A percentile compares a stretch with the other conserved stretches of the same genome.
Conservation (phyloP, 2,888 invertebrate genomes). For the Eremobia ochroleuca region DNA sequence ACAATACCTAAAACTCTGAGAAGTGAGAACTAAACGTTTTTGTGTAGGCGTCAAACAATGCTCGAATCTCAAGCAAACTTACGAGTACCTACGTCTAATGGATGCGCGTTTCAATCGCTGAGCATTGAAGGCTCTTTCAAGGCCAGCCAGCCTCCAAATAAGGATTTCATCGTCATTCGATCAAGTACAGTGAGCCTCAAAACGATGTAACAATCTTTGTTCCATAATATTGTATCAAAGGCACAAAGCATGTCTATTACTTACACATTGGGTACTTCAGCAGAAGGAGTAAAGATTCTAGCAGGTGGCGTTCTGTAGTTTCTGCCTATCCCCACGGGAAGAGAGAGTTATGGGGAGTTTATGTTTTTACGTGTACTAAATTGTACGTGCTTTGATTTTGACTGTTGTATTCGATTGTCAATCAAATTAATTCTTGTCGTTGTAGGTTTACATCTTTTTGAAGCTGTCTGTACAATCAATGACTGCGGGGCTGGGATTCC, state of each 20-base stretch:
- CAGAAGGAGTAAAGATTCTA: neutral
- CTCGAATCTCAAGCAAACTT: conserved; percentile 33
- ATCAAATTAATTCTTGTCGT: neutral
- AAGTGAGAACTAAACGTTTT: conserved; percentile 35
- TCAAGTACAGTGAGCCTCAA: conserved; percentile 72
- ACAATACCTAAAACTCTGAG: conserved; percentile 28
- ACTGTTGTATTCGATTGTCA: too few relatives aligned
- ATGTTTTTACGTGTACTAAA: neutral
- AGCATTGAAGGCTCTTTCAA: conserved; percentile 72
- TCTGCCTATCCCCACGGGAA: too few relatives aligned
- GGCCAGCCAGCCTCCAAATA: conserved; percentile 78
- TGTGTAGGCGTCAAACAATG: conserved; percentile 48
- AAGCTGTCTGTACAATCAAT: conserved; percentile 65
- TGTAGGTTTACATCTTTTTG: neutral
- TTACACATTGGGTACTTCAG: neutral
- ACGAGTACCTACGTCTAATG: conserved; percentile 42
- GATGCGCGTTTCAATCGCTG: conserved; percentile 60
- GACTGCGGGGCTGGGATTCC: conserved; percentile 57
- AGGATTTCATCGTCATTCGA: conserved; percentile 80
- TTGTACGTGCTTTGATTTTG: too few relatives aligned
- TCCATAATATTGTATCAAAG: neutral
- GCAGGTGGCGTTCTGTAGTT: neutral
- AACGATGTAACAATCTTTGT: neutral
- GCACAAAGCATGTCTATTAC: neutral
- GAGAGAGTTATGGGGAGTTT: neutral